These are phyloP conservation scores for Homalodisca vitripennis DNA, from an alignment of 1,140 invertebrate genomes.

Conservation along the genomic window DNA sequence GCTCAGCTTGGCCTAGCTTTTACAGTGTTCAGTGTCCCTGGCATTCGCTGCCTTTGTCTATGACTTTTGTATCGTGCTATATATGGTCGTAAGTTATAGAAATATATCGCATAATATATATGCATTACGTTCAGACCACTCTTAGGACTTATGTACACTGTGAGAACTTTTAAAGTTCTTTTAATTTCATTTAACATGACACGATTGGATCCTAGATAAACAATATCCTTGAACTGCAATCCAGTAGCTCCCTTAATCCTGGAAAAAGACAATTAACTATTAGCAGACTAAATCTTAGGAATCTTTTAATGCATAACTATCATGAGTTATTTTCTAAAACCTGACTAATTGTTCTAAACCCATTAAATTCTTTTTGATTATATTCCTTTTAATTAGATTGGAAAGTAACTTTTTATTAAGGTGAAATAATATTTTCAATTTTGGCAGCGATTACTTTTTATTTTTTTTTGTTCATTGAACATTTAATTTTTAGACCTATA, in stretches of 20 bases:
- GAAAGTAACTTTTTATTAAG: background rate
- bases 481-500: background rate
- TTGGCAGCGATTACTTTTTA: background rate
- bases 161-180: background rate
- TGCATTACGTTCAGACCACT: background rate
- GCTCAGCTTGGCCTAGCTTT: too few species aligned
- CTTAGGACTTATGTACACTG: background rate
- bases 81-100: background rate
- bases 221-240: background rate
- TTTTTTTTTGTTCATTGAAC: background rate
- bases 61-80: background rate
- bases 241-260: slow-evolving; percentile 5
- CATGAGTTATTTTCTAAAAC: background rate
- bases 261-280: background rate
- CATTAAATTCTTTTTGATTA: background rate
- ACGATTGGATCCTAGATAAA: background rate
- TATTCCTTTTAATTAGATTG: background rate
- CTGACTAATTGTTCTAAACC: background rate
- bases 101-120: slow-evolving; percentile 3
- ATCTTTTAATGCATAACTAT: background rate
- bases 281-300: background rate
- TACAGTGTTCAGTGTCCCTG: too few species aligned
- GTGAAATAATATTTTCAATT: background rate
- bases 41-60: too few species aligned
- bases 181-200: slow-evolving; percentile 3